Evolutionary conservation across 2,113 vertebrate species (phyloP).

Genomic region (Petrocephalus zakoni): DNA sequence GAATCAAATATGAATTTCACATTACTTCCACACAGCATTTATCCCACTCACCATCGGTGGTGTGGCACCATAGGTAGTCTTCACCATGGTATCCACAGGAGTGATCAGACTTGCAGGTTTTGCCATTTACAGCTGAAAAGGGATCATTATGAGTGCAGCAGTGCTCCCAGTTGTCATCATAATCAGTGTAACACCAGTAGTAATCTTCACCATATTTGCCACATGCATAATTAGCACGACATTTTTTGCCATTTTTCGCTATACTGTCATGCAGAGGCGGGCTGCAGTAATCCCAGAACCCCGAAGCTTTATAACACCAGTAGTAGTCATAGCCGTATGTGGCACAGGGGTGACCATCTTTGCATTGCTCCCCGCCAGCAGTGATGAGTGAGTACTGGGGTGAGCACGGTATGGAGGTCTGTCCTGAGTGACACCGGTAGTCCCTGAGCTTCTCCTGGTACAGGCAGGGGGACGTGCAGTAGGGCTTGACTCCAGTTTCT

Average conservation of each 20-base stretch:
- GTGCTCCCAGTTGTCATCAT: too few relatives aligned
- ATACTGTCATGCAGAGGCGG: too few relatives aligned
- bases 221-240: too few relatives aligned
- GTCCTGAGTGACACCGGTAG: neutral
- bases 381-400: neutral
- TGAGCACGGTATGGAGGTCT: neutral
- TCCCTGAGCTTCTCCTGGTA: neutral
- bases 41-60: neutral
- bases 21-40: neutral
- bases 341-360: neutral
- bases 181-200: too few relatives aligned
- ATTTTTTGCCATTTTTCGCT: too few relatives aligned
- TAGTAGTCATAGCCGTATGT: neutral
- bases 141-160: too few relatives aligned
- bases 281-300: too few relatives aligned
- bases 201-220: too few relatives aligned
- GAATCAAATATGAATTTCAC: too few relatives aligned
- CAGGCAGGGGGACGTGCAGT: neutral
- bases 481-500: neutral
- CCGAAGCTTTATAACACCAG: neutral
- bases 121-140: too few relatives aligned
- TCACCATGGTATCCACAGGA: neutral
- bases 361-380: neutral
- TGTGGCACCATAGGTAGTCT: neutral
- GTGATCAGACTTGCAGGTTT: too few relatives aligned